Evolutionary conservation across 2,888 invertebrate species (phyloP), one percentile per base, ranked within the genome.

Genomic region (Lagria hirta): DNA sequence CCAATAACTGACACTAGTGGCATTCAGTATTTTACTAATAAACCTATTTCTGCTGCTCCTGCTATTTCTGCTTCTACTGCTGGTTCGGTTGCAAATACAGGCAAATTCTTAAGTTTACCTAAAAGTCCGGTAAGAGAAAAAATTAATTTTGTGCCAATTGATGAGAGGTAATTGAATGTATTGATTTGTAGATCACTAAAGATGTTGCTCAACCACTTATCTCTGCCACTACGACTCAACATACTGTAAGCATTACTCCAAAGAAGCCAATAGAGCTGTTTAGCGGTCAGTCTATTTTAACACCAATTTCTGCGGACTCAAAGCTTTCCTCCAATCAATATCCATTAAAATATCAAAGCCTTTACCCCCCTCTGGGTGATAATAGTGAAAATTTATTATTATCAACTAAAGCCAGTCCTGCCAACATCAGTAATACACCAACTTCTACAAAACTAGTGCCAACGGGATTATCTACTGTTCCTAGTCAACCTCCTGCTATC

Each of bases 1-100:
- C 27, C 43, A 14, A 30, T 66, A 4, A 24, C 16, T 6, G 64
- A 65, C 42, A 26, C 32, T 5, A 55, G 51, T 28, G 63, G 62
- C 5, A 13, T 42, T 6, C 23, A 30, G 2, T n/a, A 30, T 21
- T 38, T 38, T 21, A n/a, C 10, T 14, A 15, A 7, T 6, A 15
- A 35, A 17, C n/a, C n/a, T n/a, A n/a, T n/a, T n/a, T n/a, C n/a
- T n/a, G 8, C 13, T 10, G n/a, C 10, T 17, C 17, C 21, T 12
- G 12, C 3, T 7, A 16, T 37, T 18, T 11, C 3, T 14, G 5
- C 17, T 5, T 5, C 18, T 20, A 14, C 7, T 22, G 10, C 15
- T 33, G 6, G 12, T 8, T 24, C 24, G 13, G 4, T 24, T 24
- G 11, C 11, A 24, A 10, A 8, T 10, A 16, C 14, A 29, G 26